Evolutionary conservation across 1,140 invertebrate species (phyloP).

Genomic region (Leptopilina clavipes): DNA sequence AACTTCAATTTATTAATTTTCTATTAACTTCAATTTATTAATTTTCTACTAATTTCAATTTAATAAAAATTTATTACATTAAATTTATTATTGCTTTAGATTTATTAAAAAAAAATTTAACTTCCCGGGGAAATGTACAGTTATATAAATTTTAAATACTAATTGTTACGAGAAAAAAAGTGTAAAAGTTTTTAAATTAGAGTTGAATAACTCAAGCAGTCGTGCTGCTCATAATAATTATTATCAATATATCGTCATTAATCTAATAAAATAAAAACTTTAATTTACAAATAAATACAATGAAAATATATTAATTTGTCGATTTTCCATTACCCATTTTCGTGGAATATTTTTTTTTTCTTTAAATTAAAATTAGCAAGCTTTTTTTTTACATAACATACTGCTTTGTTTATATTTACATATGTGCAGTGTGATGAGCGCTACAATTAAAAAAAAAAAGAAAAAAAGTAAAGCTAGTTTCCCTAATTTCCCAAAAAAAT

Average conservation of each 20-base stretch:
- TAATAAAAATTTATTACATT: too few species aligned
- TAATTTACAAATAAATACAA: slow-evolving; percentile 21
- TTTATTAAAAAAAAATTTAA: too few species aligned
- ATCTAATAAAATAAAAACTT: slow-evolving; percentile 22
- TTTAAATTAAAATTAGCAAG: slow-evolving; percentile 7
- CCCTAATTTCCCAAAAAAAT: background rate
- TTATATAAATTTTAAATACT: too few species aligned
- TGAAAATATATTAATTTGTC: slow-evolving; percentile 31
- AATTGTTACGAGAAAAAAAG: too few species aligned
- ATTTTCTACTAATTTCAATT: too few species aligned
- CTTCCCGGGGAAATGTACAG: too few species aligned
- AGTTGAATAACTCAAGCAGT: background rate
- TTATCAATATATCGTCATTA: background rate
- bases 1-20: too few species aligned
- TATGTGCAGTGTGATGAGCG: background rate
- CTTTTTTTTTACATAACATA: background rate
- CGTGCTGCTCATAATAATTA: background rate
- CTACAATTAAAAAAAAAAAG: background rate
- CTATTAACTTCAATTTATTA: too few species aligned
- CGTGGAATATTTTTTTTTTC: background rate
- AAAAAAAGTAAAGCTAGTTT: background rate
- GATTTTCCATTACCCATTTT: background rate
- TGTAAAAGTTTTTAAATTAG: background rate
- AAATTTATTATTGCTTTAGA: too few species aligned
- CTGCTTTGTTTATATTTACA: slow-evolving; percentile 25